Evolutionary conservation across 2,113 vertebrate species (phyloP), one percentile per base, ranked within the genome.

Genomic region (Bujurquina vittata): DNA sequence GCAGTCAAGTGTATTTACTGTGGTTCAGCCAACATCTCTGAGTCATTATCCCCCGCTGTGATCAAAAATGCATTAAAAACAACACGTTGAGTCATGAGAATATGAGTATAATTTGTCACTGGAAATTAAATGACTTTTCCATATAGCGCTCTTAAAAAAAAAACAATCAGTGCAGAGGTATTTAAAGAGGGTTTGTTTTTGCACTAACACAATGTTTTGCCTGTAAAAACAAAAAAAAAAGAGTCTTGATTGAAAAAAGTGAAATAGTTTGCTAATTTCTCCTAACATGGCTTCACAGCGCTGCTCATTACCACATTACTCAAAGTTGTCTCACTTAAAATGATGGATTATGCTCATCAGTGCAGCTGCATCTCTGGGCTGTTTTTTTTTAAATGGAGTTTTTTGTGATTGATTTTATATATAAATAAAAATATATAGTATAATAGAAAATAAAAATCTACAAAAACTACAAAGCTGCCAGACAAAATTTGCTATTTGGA

Each of bases 41-140:
- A 88, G 59, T 87, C 85, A 79, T 58, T 26, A 82, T 73, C 84
- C 40, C 77, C 63, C 26, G 75, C 84, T 82, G 79, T 74, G 74
- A 74, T 35, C 31, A 75, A 43, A 84, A 85, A 55, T 74, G 46
- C 75, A 78, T 84, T 81, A 67, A 86, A 0, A 72, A 72, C 43
- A 49, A 5, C 46, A 54, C 31, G 1, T 54, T 72, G 26, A 54
- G 46, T 29, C 26, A 72, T 22, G 56, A 69, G 29, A n/a, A 84
- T 40, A 83, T 73, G 69, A 84, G 60, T 74, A 72, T 78, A 82
- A 86, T 91, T 77, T 52, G 62, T 90, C 80, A 35, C 23, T 56
- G 1, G 65, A 18, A 84, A 87, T 75, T 17, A 61, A 56, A 81
- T 23, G 12, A 80, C 31, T 60, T 54, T 67, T 31, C 4, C 46